Percentiles rank a stretch among this genome's conserved stretches.
These are phyloP conservation scores for Falco concolor DNA, from an alignment of 2,797 vertebrate species.

Conservation along the genomic window DNA sequence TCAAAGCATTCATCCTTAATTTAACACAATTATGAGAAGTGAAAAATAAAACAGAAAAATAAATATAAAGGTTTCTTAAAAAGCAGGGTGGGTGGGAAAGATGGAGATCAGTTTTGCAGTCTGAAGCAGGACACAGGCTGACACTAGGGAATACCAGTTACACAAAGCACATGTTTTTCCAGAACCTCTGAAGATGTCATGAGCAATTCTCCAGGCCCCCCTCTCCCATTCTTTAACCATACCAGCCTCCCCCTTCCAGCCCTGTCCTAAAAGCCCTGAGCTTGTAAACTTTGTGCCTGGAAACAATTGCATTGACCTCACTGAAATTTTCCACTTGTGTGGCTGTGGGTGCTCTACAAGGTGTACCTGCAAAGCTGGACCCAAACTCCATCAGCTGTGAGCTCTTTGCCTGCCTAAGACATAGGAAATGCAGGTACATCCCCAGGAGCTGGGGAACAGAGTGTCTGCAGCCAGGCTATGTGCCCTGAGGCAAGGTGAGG, in stretches of 20 bases:
- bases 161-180: neutral
- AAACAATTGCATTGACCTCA: neutral
- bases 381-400: neutral
- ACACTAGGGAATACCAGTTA: neutral
- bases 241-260: neutral
- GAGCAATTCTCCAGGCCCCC: fast-evolving
- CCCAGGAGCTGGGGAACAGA: neutral
- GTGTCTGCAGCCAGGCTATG: fast-evolving
- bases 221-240: neutral
- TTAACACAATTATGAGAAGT: neutral
- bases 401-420: neutral
- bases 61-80: conserved; percentile 2
- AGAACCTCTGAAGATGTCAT: neutral
- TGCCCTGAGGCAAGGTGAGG: neutral
- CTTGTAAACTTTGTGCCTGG: neutral
- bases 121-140: neutral
- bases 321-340: fast-evolving
- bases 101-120: neutral
- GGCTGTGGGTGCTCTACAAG: neutral
- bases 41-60: neutral
- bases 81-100: neutral
- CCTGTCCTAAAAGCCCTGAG: neutral
- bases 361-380: neutral
- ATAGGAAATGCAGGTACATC: fast-evolving
- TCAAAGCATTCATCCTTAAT: conserved; percentile 17